Evolutionary conservation across 2,797 vertebrate species (phyloP).

Genomic region (Microchirus variegatus): DNA sequence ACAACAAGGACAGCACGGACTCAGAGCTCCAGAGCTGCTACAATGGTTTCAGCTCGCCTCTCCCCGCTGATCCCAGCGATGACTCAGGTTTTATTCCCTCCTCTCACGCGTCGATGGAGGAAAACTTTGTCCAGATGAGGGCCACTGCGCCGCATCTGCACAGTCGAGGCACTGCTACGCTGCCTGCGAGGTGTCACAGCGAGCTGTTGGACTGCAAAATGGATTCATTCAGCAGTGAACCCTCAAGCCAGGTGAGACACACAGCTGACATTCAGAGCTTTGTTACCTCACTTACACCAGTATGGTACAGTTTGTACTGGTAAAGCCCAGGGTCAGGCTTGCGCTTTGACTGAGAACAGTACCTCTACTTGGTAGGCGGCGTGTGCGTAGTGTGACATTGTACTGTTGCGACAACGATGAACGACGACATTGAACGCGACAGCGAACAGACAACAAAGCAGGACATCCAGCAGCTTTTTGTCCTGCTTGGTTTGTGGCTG

Average conservation of each 20-base stretch:
- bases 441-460: too few relatives aligned
- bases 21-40: conserved; percentile 78
- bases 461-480: too few relatives aligned
- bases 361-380: too few relatives aligned
- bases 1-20: conserved; percentile 74
- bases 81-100: conserved; percentile 20
- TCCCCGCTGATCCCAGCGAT: conserved; percentile 70
- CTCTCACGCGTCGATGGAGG: conserved; percentile 34
- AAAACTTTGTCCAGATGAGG: conserved; percentile 18
- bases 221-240: conserved; percentile 78
- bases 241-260: conserved; percentile 83
- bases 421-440: too few relatives aligned
- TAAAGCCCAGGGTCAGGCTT: too few relatives aligned
- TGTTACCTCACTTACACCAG: too few relatives aligned
- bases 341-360: too few relatives aligned
- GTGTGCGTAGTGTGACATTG: too few relatives aligned
- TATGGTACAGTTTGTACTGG: too few relatives aligned
- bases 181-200: conserved; percentile 67
- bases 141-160: conserved; percentile 25
- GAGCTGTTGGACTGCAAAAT: conserved; percentile 78
- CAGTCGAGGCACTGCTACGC: conserved; percentile 58
- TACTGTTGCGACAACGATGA: too few relatives aligned
- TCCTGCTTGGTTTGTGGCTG: too few relatives aligned
- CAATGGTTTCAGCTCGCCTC: conserved; percentile 28
- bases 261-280: neutral